Conservation (phyloP, 2,113 vertebrate species). For the Pelodiscus sinensis region DNA sequence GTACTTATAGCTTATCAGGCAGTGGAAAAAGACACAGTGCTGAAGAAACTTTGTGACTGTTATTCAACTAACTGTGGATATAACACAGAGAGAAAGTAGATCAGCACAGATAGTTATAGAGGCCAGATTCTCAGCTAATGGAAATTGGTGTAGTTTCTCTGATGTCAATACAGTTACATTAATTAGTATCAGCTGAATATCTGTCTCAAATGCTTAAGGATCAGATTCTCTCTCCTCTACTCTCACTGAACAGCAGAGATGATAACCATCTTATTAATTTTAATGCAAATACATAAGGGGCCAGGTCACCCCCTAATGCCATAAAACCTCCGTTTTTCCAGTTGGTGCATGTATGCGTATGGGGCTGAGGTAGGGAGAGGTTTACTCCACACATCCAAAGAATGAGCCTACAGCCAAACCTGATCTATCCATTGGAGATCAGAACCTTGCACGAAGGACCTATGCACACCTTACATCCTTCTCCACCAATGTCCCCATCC, state of each 20-base stretch:
- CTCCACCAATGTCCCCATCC: not conserved
- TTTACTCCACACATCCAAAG: not conserved
- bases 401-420: not conserved
- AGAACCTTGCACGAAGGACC: not conserved
- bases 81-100: not conserved
- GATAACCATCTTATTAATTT: not conserved
- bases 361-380: too few relatives aligned
- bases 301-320: not conserved
- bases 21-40: conserved; percentile 37
- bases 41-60: conserved; percentile 52
- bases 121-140: not conserved
- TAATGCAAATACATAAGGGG: not conserved
- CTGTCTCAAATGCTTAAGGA: not conserved
- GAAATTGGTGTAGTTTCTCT: not conserved
- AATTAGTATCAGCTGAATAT: not conserved
- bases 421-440: not conserved
- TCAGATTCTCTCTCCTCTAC: not conserved
- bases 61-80: conserved; percentile 27
- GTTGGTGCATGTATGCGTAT: not conserved
- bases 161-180: not conserved
- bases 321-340: not conserved
- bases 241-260: not conserved
- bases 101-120: not conserved
- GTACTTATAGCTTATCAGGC: conserved; percentile 4
- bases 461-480: accelerated